Percentiles rank a stretch among this genome's conserved stretches.
These are phyloP conservation scores for Lordiphosa clarofinis DNA, from an alignment of 1,140 invertebrate genomes.

Conservation along the genomic window DNA sequence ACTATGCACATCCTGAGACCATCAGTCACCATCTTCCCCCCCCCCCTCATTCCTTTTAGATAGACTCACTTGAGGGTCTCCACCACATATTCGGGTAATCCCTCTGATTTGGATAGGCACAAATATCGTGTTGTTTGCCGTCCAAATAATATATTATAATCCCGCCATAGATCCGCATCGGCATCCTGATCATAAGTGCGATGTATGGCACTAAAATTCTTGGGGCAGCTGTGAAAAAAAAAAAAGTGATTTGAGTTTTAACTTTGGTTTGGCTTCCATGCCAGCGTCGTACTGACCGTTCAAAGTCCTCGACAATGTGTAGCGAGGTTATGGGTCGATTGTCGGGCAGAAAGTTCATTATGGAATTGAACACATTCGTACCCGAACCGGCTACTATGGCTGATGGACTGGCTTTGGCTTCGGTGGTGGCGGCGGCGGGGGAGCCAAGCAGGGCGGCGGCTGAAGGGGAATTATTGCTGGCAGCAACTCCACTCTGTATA, in stretches of 20 bases:
- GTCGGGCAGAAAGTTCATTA: slow-evolving; percentile 83
- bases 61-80: slow-evolving; percentile 80
- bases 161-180: slow-evolving; percentile 91
- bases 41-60: no score
- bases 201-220: slow-evolving; percentile 90
- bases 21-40: no score
- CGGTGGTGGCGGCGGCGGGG: slow-evolving; percentile 29
- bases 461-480: slow-evolving; percentile 1
- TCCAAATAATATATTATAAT: slow-evolving; percentile 88
- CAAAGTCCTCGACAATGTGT: slow-evolving; percentile 87
- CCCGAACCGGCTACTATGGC: slow-evolving; percentile 18
- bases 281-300: slow-evolving; percentile 80
- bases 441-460: slow-evolving; percentile 30
- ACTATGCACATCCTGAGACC: no score
- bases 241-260: no score
- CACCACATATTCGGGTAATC: slow-evolving; percentile 83
- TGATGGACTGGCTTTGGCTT: neutral
- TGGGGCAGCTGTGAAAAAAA: slow-evolving; percentile 86
- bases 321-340: slow-evolving; percentile 90
- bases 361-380: slow-evolving; percentile 77
- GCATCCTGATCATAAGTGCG: slow-evolving; percentile 93
- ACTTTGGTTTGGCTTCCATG: no score
- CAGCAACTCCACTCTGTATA: slow-evolving; percentile 56
- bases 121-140: slow-evolving; percentile 90
- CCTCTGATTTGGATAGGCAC: slow-evolving; percentile 92